Conservation (phyloP, 2,113 vertebrate genomes). For the Acanthochromis polyacanthus region DNA sequence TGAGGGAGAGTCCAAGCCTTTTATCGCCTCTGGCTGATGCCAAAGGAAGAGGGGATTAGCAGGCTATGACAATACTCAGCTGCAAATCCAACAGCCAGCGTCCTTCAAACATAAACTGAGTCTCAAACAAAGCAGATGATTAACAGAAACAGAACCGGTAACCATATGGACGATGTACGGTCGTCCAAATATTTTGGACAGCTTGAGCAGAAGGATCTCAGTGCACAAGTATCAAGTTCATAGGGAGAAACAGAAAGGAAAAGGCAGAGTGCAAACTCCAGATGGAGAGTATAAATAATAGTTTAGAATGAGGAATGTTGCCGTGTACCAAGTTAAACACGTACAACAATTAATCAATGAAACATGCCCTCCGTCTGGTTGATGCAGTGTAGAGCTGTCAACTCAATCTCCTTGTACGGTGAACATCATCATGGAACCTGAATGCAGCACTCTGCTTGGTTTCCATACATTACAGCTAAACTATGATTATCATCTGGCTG, state of each 20-base stretch:
- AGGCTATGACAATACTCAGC: slow-evolving; percentile 12
- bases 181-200: neutral
- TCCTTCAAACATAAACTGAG: slow-evolving; percentile 14
- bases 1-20: slow-evolving; percentile 22
- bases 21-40: slow-evolving; percentile 17
- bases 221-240: neutral
- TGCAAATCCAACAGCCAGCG: slow-evolving; percentile 12
- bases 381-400: neutral
- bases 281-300: slow-evolving; percentile 17
- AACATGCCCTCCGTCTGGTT: slow-evolving; percentile 13
- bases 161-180: neutral
- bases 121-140: neutral
- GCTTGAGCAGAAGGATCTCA: slow-evolving; percentile 4
- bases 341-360: neutral
- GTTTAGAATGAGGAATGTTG: neutral
- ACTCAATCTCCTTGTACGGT: neutral
- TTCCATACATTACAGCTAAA: slow-evolving; percentile 3
- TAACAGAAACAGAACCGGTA: neutral
- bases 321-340: slow-evolving; percentile 24
- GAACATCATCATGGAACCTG: neutral
- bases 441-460: neutral
- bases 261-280: slow-evolving; percentile 12
- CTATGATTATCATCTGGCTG: neutral
- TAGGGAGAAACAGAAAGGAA: slow-evolving; percentile 2
- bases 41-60: slow-evolving; percentile 36